Evolutionary conservation across 2,888 invertebrate species (phyloP).

Genomic region (Antheraea assamensis): DNA sequence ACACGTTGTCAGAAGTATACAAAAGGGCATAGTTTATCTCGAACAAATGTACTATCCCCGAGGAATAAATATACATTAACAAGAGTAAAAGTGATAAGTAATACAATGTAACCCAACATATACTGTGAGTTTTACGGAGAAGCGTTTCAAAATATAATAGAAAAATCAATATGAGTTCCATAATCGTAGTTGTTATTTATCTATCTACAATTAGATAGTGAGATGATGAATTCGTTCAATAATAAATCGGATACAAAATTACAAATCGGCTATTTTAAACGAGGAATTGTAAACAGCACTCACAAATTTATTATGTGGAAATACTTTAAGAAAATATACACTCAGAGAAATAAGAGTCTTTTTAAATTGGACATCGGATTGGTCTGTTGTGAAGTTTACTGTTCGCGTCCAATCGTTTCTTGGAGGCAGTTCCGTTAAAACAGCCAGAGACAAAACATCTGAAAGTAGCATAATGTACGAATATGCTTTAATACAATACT

Average conservation of each 20-base stretch:
- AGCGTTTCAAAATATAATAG: background rate
- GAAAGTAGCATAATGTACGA: conserved; percentile 14
- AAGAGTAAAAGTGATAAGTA: too few species aligned
- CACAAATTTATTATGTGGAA: conserved; percentile 57
- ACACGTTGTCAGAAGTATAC: too few species aligned
- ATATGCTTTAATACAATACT: background rate
- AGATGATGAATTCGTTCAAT: background rate
- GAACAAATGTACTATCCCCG: too few species aligned
- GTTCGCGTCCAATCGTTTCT: conserved; percentile 53
- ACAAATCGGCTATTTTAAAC: background rate
- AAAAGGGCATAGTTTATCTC: too few species aligned
- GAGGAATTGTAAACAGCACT: conserved; percentile 36
- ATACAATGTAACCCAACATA: too few species aligned
- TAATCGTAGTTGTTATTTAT: background rate
- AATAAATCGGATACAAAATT: background rate
- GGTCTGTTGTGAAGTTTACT: conserved; percentile 53
- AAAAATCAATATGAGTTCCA: background rate
- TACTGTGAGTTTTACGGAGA: too few species aligned
- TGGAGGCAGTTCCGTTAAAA: conserved; percentile 61
- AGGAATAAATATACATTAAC: too few species aligned
- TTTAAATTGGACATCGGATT: conserved; percentile 65
- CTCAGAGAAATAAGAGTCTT: conserved; percentile 58
- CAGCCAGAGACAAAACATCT: conserved; percentile 65
- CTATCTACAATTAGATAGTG: background rate
- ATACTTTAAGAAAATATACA: conserved; percentile 55